Conservation (phyloP, 2,888 invertebrate species). For the Dermolepida albohirtum region DNA sequence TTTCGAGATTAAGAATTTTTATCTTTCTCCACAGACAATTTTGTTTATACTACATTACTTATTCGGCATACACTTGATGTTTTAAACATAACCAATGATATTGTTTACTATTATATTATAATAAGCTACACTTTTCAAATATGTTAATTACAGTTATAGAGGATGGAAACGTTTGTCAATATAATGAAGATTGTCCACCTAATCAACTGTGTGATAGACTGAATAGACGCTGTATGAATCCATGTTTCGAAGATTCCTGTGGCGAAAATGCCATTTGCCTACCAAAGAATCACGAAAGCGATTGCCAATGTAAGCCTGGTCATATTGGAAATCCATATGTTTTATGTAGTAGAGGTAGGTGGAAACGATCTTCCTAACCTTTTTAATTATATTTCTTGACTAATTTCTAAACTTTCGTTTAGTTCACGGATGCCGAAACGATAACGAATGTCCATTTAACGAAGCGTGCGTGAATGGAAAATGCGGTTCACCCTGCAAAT, state of each 20-base stretch:
- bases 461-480: slow-evolving; percentile 83
- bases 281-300: slow-evolving; percentile 79
- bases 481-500: slow-evolving; percentile 82
- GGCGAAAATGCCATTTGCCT: slow-evolving; percentile 85
- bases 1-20: no score
- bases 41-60: no score
- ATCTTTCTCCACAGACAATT: no score
- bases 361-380: neutral
- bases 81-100: no score
- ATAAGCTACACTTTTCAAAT: neutral
- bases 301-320: slow-evolving; percentile 80
- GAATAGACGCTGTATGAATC: slow-evolving; percentile 86
- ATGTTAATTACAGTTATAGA: slow-evolving; percentile 44
- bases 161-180: slow-evolving; percentile 79
- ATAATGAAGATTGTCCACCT: slow-evolving; percentile 92
- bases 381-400: neutral
- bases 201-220: slow-evolving; percentile 85
- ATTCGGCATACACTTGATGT: no score
- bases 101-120: no score
- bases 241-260: slow-evolving; percentile 83
- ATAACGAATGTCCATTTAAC: slow-evolving; percentile 78
- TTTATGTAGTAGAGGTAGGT: slow-evolving; percentile 74
- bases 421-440: slow-evolving; percentile 78
- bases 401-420: slow-evolving; percentile 41
- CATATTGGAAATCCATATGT: slow-evolving; percentile 82